Base-by-base conservation (phyloP, 2,113 vertebrate genomes). In the Danionella cerebrum region DNA sequence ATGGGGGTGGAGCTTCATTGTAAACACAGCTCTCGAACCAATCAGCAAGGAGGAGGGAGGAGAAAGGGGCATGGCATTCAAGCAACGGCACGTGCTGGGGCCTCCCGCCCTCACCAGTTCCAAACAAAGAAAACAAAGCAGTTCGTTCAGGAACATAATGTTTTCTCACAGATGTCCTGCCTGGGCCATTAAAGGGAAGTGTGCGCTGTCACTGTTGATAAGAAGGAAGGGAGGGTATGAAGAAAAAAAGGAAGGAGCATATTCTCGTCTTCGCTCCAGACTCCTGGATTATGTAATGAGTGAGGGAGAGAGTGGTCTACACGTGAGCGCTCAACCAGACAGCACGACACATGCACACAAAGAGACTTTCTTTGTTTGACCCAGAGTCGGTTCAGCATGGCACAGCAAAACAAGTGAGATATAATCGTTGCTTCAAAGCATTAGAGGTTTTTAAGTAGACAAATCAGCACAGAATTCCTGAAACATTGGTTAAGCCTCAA, bases 81-180 rank as follows among this genome's bases (percentile, higher is more conserved):
- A 64, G 31, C 69, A 62, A 50, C 45, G 19, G 57, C 77, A 81
- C 58, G 60, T 73, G 71, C 16, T 19, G 18, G 36, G 33, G 39
- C 38, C 16, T 31, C 58, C 4, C 45, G 50, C 36, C 29, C 55
- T 48, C 6, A 63, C 18, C 67, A 62, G 36, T 76, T 38, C 36
- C 48, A 41, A 68, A 71, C 69, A 18, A 65, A 67, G 68, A 31
- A 62, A 67, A 6, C 27, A 33, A 41, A 45, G 18, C 29, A 13
- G 47, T 72, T 72, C 45, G 74, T 84, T 83, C 38, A 42, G 68
- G 79, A 70, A 87, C 83, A 82, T 65, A 80, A 76, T 80, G 83
- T 85, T 73, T 80, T 67, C 3, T 21, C 58, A 59, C 65, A 65
- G n/a, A 65, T 51, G 69, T 72, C 67, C 64, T 58, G 68, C 48